Base-by-base conservation (phyloP, 2,113 vertebrate species). In the Pyxicephalus adspersus region DNA sequence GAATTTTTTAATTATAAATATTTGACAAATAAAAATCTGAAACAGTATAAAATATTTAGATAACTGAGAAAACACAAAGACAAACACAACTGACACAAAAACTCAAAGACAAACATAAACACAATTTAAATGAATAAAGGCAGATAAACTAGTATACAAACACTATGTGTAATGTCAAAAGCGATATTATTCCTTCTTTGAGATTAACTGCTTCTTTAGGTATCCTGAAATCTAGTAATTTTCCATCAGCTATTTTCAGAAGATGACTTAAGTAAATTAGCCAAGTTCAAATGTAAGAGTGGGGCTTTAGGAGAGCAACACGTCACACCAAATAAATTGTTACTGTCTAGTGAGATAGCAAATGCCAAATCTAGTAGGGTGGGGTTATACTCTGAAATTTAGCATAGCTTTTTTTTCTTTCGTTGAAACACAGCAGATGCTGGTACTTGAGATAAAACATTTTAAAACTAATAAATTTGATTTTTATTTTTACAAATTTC, bases 261-360 rank as follows among this genome's bases (percentile, higher is more conserved):
- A 65, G 19, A 65, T 19, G 15, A 28, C 45, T 52, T 54, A 8
- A 65, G 17, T 29, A 65, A 31, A 52, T 22, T 54, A 52, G 45
- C 60, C 38, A 52, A 65, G 61, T 64, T 77, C 22, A 25, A 22
- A 25, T 20, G 26, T 28, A 77, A 52, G 8, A 51, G 31, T 34
- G n/a, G 65, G 61, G 34, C 20, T 78, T 52, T 78, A 17, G 51
- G 52, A 78, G 51, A 54, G 50, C 64, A 77, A 31, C 25, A 67
- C 22, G 28, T 34, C 64, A 66, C 66, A n/a, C 63, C 28, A 77
- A 77, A 77, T 77, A 20, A 55, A 65, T 67, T 67, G 61, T 77
- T 77, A 65, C 60, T 65, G 71, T 74, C 54, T 38, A 60, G 54
- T 60, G 61, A 77, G 26, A 64, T 77, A 77, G 50, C 38, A 77